A percentile compares a stretch with the other conserved stretches of the same genome.
These are phyloP conservation scores for Rhorus exstirpatorius DNA, from an alignment of 2,888 invertebrate genomes.

Conservation along the genomic window DNA sequence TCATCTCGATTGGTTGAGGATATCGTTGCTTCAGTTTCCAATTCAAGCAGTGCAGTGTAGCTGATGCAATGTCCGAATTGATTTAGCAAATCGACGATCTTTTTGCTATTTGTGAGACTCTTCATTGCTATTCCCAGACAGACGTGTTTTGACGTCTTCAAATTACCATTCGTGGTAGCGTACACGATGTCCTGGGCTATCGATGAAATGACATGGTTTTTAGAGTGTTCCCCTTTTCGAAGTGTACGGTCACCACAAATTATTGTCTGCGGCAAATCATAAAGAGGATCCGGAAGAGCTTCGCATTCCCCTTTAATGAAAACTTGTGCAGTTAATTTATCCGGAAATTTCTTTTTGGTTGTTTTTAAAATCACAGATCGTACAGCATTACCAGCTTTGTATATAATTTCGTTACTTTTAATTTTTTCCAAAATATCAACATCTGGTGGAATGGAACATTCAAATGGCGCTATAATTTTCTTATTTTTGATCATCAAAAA, in stretches of 20 bases:
- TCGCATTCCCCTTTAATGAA: conserved; percentile 73
- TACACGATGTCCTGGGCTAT: conserved; percentile 75
- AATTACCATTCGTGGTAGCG: conserved; percentile 70
- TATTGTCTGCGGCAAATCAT: conserved; percentile 69
- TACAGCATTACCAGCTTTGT: conserved; percentile 75
- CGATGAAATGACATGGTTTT: conserved; percentile 67
- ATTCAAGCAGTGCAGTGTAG: conserved; percentile 76
- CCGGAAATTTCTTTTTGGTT: conserved; percentile 67
- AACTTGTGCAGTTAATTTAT: conserved; percentile 72
- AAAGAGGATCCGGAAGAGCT: conserved; percentile 72
- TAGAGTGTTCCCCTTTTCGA: conserved; percentile 61
- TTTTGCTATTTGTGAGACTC: conserved; percentile 74
- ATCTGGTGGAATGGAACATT: conserved; percentile 71
- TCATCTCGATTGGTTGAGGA: conserved; percentile 61
- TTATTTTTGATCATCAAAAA: conserved; percentile 74
- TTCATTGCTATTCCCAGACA: conserved; percentile 79
- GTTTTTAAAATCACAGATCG: conserved; percentile 74
- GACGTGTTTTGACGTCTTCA: conserved; percentile 75
- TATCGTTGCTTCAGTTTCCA: conserved; percentile 79
- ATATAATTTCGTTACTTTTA: conserved; percentile 73
- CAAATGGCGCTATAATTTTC: conserved; percentile 77
- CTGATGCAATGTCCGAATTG: conserved; percentile 79
- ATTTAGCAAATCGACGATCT: conserved; percentile 76
- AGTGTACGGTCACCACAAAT: conserved; percentile 72
- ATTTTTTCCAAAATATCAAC: conserved; percentile 75